phyloP scores from a whole-genome alignment of 2,888 invertebrate genomes.

The Uloborus plumipes region DNA sequence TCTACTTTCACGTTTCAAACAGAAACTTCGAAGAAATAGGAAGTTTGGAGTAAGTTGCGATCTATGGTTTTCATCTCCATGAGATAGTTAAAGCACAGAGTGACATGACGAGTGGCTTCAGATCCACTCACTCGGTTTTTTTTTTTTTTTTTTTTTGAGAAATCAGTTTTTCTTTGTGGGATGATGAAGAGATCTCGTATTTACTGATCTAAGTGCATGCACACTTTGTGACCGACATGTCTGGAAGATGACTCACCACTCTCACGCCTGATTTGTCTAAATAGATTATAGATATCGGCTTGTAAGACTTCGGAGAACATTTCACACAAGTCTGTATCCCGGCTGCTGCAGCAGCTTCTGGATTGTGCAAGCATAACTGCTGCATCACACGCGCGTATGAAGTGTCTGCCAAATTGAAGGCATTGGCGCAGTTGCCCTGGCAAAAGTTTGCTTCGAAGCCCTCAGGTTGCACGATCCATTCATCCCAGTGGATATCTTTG shows the following conservation, averaged over 20 bases:
- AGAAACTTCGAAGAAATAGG: too few relatives aligned
- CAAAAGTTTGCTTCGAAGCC: slow-evolving; percentile 68
- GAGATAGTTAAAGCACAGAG: too few relatives aligned
- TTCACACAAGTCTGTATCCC: slow-evolving; percentile 72
- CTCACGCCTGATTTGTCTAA: slow-evolving; percentile 84
- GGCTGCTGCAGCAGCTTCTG: not conserved
- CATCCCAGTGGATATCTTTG: slow-evolving; percentile 68
- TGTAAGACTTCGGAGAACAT: slow-evolving; percentile 87
- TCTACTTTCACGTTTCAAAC: too few relatives aligned
- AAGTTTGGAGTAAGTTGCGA: too few relatives aligned
- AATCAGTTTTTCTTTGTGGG: too few relatives aligned
- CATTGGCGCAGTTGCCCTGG: slow-evolving; percentile 75
- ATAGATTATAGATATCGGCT: slow-evolving; percentile 84
- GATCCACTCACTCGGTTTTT: too few relatives aligned
- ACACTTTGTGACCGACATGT: slow-evolving; percentile 92
- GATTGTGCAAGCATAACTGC: not conserved
- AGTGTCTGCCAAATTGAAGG: slow-evolving; percentile 28
- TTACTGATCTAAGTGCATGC: slow-evolving; percentile 76
- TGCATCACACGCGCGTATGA: slow-evolving; percentile 51
- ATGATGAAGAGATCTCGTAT: not conserved
- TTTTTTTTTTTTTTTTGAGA: too few relatives aligned
- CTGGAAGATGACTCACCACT: slow-evolving; percentile 84
- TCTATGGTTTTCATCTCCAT: too few relatives aligned
- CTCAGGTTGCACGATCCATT: slow-evolving; percentile 68
- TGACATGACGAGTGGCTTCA: too few relatives aligned